phyloP scores from a whole-genome alignment of 2,113 vertebrate species.

The Alligator sinensis region DNA sequence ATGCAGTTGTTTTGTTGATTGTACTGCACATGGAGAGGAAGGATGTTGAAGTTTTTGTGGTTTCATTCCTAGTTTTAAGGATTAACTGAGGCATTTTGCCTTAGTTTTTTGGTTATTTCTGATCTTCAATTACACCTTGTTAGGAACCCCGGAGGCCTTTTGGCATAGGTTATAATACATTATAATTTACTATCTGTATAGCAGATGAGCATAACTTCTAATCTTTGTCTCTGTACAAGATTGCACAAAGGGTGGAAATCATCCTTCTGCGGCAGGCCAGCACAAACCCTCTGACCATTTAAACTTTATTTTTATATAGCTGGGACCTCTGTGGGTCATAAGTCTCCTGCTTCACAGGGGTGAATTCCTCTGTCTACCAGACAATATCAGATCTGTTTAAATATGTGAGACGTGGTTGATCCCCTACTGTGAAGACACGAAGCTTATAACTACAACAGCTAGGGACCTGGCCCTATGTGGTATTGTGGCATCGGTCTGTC shows the following conservation, averaged over 20 bases:
- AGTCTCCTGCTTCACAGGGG: background rate
- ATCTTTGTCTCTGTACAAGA: background rate
- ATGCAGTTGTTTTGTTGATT: background rate
- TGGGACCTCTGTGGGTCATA: background rate
- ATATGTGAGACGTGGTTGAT: background rate
- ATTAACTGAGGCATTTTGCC: background rate
- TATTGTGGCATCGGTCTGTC: too few relatives aligned
- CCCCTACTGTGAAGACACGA: too few relatives aligned
- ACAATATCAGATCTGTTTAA: background rate
- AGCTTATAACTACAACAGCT: too few relatives aligned
- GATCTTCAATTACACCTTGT: background rate
- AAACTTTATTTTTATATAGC: accelerated
- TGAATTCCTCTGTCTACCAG: background rate
- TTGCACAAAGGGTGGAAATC: background rate
- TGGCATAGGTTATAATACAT: background rate
- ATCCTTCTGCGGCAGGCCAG: background rate
- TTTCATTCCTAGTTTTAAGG: background rate
- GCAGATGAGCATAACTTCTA: background rate
- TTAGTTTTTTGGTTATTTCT: background rate
- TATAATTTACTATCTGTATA: background rate
- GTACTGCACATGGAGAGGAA: background rate
- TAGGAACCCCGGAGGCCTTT: background rate
- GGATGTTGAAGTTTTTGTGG: background rate
- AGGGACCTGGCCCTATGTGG: too few relatives aligned
- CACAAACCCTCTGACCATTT: background rate